These are phyloP conservation scores for Lasius platythorax DNA, from an alignment of 2,888 invertebrate genomes.

Conservation along the genomic window DNA sequence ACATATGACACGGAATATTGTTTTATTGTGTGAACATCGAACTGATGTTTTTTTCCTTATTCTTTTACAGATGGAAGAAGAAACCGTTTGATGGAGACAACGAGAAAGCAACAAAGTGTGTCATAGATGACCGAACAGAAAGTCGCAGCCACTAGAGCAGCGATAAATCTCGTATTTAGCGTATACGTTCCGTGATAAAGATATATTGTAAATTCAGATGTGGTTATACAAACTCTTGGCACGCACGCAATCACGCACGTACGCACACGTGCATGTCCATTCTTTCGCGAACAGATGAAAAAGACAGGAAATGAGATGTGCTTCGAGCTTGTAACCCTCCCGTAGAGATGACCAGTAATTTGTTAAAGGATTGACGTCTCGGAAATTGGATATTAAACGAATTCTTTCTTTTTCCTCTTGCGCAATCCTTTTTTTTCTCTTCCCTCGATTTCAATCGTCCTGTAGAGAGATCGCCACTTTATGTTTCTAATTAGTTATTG, in stretches of 20 bases:
- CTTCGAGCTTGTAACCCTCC: conserved; percentile 67
- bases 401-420: conserved; percentile 65
- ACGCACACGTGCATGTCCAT: conserved; percentile 40
- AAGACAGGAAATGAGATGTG: conserved; percentile 76
- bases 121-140: conserved; percentile 19
- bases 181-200: conserved; percentile 45
- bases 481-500: conserved; percentile 41
- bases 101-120: neutral
- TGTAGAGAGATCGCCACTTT: conserved; percentile 47
- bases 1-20: neutral
- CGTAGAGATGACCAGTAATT: conserved; percentile 79
- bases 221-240: conserved; percentile 53
- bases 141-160: conserved; percentile 25
- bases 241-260: conserved; percentile 45
- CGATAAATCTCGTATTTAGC: conserved; percentile 48
- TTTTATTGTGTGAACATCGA: neutral
- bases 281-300: conserved; percentile 61
- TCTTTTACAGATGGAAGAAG: neutral
- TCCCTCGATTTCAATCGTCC: conserved; percentile 59
- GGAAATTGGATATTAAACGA: conserved; percentile 84
- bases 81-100: conserved; percentile 10
- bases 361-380: conserved; percentile 83
- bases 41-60: neutral
- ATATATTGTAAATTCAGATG: conserved; percentile 60
- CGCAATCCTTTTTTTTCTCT: conserved; percentile 35